Evolutionary conservation across 2,888 invertebrate species (phyloP).

Genomic region (Lacanobia wlatinum): DNA sequence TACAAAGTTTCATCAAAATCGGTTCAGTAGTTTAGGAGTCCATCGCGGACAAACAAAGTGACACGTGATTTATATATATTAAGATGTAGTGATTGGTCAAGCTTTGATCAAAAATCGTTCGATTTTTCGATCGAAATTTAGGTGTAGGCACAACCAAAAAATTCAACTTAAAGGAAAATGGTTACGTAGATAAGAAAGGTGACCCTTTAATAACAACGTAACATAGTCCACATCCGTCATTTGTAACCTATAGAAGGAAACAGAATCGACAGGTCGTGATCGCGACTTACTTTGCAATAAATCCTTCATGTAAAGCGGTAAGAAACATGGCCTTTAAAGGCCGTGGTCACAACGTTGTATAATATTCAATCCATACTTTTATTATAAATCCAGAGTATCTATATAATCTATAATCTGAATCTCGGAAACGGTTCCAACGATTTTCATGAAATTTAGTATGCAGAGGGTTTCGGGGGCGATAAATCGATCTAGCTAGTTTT

Average conservation of each 20-base stretch:
- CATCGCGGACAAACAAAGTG: too few species aligned
- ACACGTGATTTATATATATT: too few species aligned
- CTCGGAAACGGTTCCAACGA: too few species aligned
- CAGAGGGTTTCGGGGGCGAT: too few species aligned
- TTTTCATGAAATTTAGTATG: too few species aligned
- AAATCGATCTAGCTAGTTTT: too few species aligned
- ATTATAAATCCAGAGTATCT: neutral
- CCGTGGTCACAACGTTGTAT: slow-evolving; percentile 64
- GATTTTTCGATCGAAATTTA: too few species aligned
- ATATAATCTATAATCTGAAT: too few species aligned
- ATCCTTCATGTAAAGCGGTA: slow-evolving; percentile 62
- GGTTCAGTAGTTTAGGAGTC: too few species aligned
- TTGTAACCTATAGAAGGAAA: slow-evolving; percentile 52
- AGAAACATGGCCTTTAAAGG: slow-evolving; percentile 72
- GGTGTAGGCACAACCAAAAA: neutral
- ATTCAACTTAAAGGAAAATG: neutral
- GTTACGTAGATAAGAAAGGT: slow-evolving; percentile 10
- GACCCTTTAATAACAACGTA: slow-evolving; percentile 28
- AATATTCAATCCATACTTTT: slow-evolving; percentile 41
- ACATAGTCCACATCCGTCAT: slow-evolving; percentile 33
- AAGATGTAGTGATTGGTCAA: too few species aligned
- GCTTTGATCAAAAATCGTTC: too few species aligned
- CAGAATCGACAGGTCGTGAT: slow-evolving; percentile 59
- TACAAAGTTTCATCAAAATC: too few species aligned
- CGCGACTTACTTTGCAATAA: slow-evolving; percentile 69